phyloP scores from a whole-genome alignment of 2,888 invertebrate genomes.

The Argyra leucocephala region DNA sequence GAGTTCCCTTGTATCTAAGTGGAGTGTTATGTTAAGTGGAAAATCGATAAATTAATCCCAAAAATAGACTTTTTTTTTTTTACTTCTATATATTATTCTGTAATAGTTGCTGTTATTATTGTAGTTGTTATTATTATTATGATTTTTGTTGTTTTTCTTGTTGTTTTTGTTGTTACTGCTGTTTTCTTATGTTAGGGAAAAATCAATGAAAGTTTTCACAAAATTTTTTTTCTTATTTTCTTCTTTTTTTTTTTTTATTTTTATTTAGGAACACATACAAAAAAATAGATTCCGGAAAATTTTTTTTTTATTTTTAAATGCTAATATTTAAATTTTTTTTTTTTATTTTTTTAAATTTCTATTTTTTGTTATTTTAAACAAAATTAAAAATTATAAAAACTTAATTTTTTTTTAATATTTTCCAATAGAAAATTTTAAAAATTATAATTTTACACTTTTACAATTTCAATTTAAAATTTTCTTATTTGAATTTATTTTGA shows the following conservation, averaged over 20 bases:
- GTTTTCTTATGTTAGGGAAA: neutral
- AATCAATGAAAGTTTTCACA: slow-evolving; percentile 3
- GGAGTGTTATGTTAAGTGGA: slow-evolving; percentile 9
- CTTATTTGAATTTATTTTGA: neutral
- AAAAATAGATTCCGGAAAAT: neutral
- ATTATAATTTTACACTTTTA: neutral
- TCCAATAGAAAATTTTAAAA: too few species aligned
- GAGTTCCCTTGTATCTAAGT: slow-evolving; percentile 15
- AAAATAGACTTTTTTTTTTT: slow-evolving; percentile 16
- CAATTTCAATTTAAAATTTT: neutral
- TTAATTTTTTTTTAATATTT: too few species aligned
- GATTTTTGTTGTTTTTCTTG: neutral
- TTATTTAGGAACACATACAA: neutral
- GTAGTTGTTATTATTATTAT: neutral
- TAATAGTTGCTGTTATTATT: neutral
- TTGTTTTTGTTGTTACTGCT: neutral
- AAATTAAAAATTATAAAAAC: neutral
- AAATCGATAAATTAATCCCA: slow-evolving; percentile 20
- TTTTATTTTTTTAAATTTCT: neutral
- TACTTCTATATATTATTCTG: neutral
- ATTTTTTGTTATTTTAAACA: neutral
- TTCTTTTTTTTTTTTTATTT: neutral
- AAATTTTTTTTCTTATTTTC: neutral
- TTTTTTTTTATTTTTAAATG: neutral
- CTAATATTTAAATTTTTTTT: neutral